phyloP scores from a whole-genome alignment of 2,888 invertebrate genomes.

The Meteorus cinctellus region DNA sequence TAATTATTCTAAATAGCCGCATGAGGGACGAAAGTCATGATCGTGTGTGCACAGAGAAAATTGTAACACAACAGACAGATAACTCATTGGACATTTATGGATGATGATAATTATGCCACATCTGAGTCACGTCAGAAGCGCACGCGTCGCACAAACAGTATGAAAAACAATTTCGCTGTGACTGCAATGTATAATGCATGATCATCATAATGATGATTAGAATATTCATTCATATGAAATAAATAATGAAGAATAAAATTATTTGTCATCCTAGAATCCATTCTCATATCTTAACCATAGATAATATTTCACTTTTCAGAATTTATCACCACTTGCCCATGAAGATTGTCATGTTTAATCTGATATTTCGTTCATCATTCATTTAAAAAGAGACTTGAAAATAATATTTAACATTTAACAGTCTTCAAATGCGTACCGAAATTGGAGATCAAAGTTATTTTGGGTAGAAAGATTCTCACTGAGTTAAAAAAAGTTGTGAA shows the following conservation, averaged over 20 bases:
- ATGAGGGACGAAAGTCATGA: conserved; percentile 5
- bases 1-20: conserved; percentile 26
- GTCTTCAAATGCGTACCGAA: no score
- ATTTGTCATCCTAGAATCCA: no score
- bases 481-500: no score
- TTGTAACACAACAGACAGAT: conserved; percentile 42
- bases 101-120: conserved; percentile 2
- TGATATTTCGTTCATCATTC: no score
- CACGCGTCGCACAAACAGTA: conserved; percentile 9
- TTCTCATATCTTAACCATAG: no score
- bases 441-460: no score
- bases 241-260: neutral
- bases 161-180: neutral
- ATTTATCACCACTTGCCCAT: no score
- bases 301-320: no score
- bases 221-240: neutral
- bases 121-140: conserved; percentile 28
- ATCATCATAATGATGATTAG: neutral
- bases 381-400: no score
- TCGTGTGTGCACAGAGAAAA: conserved; percentile 34
- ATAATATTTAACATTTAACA: no score
- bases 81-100: conserved; percentile 40
- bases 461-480: no score
- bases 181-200: neutral
- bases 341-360: no score